Conservation (phyloP, 2,113 vertebrate genomes). For the Procavia capensis region DNA sequence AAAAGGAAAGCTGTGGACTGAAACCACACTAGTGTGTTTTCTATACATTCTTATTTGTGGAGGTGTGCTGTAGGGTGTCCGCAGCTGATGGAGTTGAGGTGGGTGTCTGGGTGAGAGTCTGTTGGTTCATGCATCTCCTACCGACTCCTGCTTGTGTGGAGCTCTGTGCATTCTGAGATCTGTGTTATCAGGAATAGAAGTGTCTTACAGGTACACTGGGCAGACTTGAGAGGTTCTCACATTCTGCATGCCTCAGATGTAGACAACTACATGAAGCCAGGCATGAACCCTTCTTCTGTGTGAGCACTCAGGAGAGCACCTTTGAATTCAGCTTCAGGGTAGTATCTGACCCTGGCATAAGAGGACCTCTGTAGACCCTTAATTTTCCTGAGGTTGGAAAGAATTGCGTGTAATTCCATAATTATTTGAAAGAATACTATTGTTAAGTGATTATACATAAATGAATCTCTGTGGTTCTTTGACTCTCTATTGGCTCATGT, state of each 20-base stretch:
- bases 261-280: neutral
- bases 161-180: neutral
- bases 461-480: constrained; percentile 31
- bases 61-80: neutral
- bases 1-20: neutral
- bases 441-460: neutral
- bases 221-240: neutral
- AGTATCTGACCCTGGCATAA: neutral
- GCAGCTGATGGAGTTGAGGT: neutral
- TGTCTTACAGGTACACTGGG: neutral
- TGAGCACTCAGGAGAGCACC: neutral
- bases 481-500: neutral
- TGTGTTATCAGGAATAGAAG: neutral
- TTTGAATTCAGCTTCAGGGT: constrained; percentile 45
- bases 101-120: neutral
- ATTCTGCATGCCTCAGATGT: neutral
- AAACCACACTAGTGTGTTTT: neutral
- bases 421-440: constrained; percentile 29
- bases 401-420: neutral
- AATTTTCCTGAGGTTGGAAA: neutral
- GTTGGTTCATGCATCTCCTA: neutral
- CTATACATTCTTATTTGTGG: neutral
- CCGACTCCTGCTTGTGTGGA: neutral
- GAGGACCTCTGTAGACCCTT: neutral
- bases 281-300: neutral